phyloP scores from a whole-genome alignment of 2,888 invertebrate genomes.

The Oxystoma pomonae region DNA sequence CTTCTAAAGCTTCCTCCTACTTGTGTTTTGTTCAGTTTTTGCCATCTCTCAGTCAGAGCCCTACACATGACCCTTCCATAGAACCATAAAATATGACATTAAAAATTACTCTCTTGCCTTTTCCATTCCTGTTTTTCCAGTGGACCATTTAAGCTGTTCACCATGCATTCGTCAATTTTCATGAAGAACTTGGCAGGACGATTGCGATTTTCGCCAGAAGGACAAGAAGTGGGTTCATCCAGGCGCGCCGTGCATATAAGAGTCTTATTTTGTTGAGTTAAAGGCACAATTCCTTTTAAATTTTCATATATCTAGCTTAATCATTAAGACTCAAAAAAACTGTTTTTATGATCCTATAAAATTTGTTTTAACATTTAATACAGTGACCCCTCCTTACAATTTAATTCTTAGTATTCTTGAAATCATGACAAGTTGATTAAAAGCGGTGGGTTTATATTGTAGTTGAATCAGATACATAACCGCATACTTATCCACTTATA shows the following conservation, averaged over 20 bases:
- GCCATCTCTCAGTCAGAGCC: no score
- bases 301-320: no score
- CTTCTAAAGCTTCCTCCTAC: no score
- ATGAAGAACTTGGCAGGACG: constrained; percentile 19
- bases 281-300: background rate
- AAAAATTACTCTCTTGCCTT: constrained; percentile 23
- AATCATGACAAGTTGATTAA: no score
- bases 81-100: constrained; percentile 22
- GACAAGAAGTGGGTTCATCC: constrained; percentile 45
- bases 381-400: no score
- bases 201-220: constrained; percentile 40
- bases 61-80: constrained; percentile 5
- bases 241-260: constrained; percentile 46
- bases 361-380: no score
- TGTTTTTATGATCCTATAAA: no score
- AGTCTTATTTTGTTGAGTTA: constrained; percentile 38
- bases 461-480: no score
- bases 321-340: no score
- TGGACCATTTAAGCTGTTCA: background rate
- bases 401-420: no score
- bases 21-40: no score
- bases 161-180: background rate
- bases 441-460: no score
- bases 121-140: background rate
- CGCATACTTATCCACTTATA: constrained; percentile 36